Evolutionary conservation across 2,113 vertebrate species (phyloP), one percentile per base, ranked within the genome.

Genomic region (Oryzias curvinotus): DNA sequence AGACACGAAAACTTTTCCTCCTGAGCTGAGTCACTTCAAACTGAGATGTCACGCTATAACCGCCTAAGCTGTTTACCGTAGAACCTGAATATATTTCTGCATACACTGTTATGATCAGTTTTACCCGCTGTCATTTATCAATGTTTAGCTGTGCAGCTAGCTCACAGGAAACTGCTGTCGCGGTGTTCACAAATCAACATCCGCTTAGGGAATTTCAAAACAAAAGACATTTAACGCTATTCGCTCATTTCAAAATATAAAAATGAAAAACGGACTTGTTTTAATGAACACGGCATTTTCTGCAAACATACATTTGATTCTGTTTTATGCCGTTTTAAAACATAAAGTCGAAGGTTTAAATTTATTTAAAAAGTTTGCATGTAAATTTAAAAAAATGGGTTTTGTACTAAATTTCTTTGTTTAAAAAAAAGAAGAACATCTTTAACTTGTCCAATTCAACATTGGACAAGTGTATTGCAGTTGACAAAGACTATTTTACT

Each of bases 141-240:
- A 19, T 25, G 0, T 48, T 71, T 76, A 77, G 78, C 69, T 13
- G 41, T 26, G n/a, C 3, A 66, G 84, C 80, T 81, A 82, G 14
- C 57, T 73, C n/a, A 3, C 7, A 78, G 74, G 80, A 82, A 80
- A 53, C 19, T 47, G 62, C 25, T 13, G 14, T 14, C 17, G 21
- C 57, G 44, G 68, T 52, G 57, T 57, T 78, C 77, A 71, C 68
- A 16, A 61, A 80, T 73, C 81, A 87, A 90, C 88, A 90, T 90
- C 88, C 88, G 77, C 18, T 62, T 14, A 0, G 4, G 1, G n/a
- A 2, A 1, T 76, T 81, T 88, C 87, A 90, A 77, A 86, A 60
- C 81, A 87, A 86, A 78, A 49, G 26, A 28, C 28, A 3, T 36
- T 1, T 1, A 6, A 16, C 13, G 3, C 5, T 13, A 1, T 36